Evolutionary conservation across 2,888 invertebrate genomes (phyloP), one percentile per base, ranked within the genome.

Genomic region (Eristalis tenax): DNA sequence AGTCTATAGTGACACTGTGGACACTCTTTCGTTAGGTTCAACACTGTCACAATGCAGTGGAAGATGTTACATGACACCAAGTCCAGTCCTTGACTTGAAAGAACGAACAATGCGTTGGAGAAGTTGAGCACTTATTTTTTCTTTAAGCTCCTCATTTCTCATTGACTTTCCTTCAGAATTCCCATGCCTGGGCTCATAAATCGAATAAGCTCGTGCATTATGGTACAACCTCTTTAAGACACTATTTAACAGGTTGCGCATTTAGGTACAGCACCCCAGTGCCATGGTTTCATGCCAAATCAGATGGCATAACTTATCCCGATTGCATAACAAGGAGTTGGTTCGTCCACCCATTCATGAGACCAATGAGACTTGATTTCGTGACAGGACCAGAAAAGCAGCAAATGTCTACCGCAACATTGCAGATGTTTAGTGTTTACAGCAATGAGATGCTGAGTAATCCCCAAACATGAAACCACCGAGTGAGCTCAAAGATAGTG

Each of bases 301-400:
- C 38, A 32, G 22, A n/a, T 4, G 26, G 22, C 61, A 77, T 63
- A 63, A 68, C 56, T 70, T 64, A 63, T 23, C 28, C 13, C 13
- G 13, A 73, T 40, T 13, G 28, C 56, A 66, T 57, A 50, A 28
- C 32, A n/a, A n/a, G 18, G 26, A 38, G 40, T 22, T 40, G 38
- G 57, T n/a, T 43, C 15, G 50, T 50, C 18, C 26, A 23, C 59
- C 56, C 74, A 68, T 35, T 68, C 74, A 68, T 69, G 69, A 81
- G 64, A 26, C 74, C 69, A 75, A 80, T 63, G 80, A 74, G 80
- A 73, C 68, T 74, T 64, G 69, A 35, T 40, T 32, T 61, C 35
- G 43, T 73, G 66, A 50, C 59, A 79, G 66, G 23, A 18, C 23
- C 35, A 32, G 28, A 22, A n/a, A 63, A 22, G 61, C 35, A 69